Base-by-base conservation (phyloP, 2,888 invertebrate genomes). In the Tinea semifulvella region DNA sequence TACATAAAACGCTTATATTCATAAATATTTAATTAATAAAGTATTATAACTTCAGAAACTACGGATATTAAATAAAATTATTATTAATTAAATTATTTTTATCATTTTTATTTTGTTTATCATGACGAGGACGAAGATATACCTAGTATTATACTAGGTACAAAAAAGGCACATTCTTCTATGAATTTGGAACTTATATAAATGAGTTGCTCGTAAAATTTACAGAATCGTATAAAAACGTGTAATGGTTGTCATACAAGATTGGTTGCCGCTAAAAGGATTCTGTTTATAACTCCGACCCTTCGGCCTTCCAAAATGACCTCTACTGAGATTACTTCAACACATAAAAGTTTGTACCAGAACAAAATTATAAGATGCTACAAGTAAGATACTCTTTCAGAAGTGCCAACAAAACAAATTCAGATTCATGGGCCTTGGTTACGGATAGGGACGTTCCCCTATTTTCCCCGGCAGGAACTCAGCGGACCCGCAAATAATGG, bases 211-310 rank as follows among this genome's bases (percentile, higher is more conserved):
- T 31, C 31, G 31, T 31, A 31, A 31, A 31, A 11, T 3, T 31
- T 11, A 14, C 13, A 6, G 7, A 2, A 7, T 31, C n/a, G 31
- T 31, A n/a, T n/a, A 31, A 31, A 31, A 31, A 13, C 31, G 31
- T 14, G 31, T 31, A 13, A 31, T 31, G 14, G 31, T 31, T 31
- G 13, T 14, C 31, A 31, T 13, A 31, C 31, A 31, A 13, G 31
- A 31, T 31, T 31, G 31, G 31, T 31, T 31, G 31, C 14, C 31
- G n/a, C 31, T 31, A 31, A 31, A 31, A 31, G 31, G 31, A 31
- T 31, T 31, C 31, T 6, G 31, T 31, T 31, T 31, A 13, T n/a
- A 13, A n/a, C 6, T 31, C 3, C 31, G 31, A 31, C 31, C 31
- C 31, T 31, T 31, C 14, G 31, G 14, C 31, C 31, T 14, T 31